Base-by-base conservation (phyloP, 2,113 vertebrate species). In the Chloropsis cyanopogon region DNA sequence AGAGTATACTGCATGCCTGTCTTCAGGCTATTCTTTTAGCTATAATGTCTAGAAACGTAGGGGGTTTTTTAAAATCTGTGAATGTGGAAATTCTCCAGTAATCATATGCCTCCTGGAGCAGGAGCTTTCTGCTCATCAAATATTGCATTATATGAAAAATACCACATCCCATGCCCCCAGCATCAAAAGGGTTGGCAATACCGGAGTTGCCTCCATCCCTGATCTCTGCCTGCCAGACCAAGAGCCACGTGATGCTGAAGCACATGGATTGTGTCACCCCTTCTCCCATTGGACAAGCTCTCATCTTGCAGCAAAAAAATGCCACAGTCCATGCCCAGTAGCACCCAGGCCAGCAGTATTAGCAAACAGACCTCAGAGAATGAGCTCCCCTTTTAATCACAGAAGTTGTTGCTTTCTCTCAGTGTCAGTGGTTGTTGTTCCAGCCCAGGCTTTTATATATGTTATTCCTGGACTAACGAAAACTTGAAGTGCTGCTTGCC, bases 341-440 rank as follows among this genome's bases (percentile, higher is more conserved):
- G n/a, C 64, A 71, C 56, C 35, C 37, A 5, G 93, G 86, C 93
- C 95, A 97, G 80, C 60, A 94, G 46, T 66, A 79, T 94, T 75
- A 97, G 68, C 88, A 88, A 95, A 87, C 37, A 77, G 82, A 89
- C 37, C 59, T 79, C 56, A 56, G 82, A 92, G 76, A 5, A 68
- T 56, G 64, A 92, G 77, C 61, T 89, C 23, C 46, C 23, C n/a
- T 75, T 92, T 90, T 12, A 88, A 50, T 73, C 82, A 84, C 76
- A 75, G 60, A 47, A 54, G 60, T 16, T 2, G 9, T 47, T 5
- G 31, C 39, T 90, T 92, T 82, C 72, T 73, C 66, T 84, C 83
- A 42, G 56, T 65, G 60, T 88, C 76, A 71, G 60, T 60, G 70
- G 64, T 5, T 70, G 69, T 56, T 86, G 31, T 53, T 95, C 60